Conservation (phyloP, 2,888 invertebrate species). For the Drosophila macrospina region DNA sequence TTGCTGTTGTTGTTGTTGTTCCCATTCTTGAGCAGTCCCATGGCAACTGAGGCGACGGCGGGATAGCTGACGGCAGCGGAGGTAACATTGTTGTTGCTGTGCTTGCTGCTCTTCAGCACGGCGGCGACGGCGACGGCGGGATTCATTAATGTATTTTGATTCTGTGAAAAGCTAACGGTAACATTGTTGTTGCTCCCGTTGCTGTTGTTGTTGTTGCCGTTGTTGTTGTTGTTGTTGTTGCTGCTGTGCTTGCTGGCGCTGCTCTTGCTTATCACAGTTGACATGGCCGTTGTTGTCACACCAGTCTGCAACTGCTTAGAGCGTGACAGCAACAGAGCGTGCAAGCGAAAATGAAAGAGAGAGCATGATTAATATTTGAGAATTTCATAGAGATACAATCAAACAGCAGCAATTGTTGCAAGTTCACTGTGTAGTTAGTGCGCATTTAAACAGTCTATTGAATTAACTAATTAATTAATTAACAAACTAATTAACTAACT, state of each 20-base stretch:
- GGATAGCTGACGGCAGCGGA: constrained; percentile 39
- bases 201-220: constrained; percentile 49
- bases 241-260: constrained; percentile 46
- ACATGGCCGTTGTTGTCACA: constrained; percentile 82
- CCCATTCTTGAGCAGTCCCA: constrained; percentile 43
- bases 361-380: constrained; percentile 1
- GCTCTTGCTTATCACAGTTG: constrained; percentile 85
- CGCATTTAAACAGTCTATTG: no score
- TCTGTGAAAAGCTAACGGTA: constrained; percentile 21
- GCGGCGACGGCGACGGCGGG: constrained; percentile 27
- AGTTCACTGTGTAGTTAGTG: neutral
- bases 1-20: constrained; percentile 33
- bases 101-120: constrained; percentile 27
- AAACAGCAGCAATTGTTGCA: constrained; percentile 1
- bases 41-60: constrained; percentile 30
- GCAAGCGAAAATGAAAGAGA: constrained; percentile 19
- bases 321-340: constrained; percentile 9
- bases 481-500: no score
- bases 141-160: constrained; percentile 26
- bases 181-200: constrained; percentile 48
- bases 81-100: constrained; percentile 39
- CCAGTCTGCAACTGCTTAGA: constrained; percentile 77
- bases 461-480: no score
- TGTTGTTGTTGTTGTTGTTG: constrained; percentile 35
- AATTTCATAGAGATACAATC: neutral